These are phyloP conservation scores for Chironomus striatipennis DNA, from an alignment of 1,140 invertebrate species.

Conservation along the genomic window DNA sequence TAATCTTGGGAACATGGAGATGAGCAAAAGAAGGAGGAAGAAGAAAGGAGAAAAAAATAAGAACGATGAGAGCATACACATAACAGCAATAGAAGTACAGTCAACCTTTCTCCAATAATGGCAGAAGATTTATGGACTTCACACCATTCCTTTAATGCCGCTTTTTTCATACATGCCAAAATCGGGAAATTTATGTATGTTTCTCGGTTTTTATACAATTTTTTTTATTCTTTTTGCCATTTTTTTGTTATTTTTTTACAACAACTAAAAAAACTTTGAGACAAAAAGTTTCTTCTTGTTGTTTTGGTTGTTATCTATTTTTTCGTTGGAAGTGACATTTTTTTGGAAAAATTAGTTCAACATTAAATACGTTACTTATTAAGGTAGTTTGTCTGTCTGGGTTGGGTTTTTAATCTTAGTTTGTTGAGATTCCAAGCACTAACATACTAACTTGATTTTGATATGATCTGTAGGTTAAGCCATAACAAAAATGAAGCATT, in stretches of 20 bases:
- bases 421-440: too few species aligned
- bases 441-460: too few species aligned
- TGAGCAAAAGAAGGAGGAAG: background rate
- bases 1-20: slow-evolving; percentile 1
- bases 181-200: slow-evolving; percentile 21
- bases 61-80: background rate
- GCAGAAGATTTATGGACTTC: slow-evolving; percentile 21
- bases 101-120: slow-evolving; percentile 21
- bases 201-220: slow-evolving; percentile 10
- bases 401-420: too few species aligned
- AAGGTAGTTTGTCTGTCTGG: too few species aligned
- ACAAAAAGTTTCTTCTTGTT: background rate
- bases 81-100: background rate
- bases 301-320: background rate
- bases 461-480: too few species aligned
- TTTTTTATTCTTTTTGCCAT: background rate
- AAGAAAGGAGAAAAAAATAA: background rate
- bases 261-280: background rate
- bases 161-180: slow-evolving; percentile 7
- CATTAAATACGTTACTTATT: too few species aligned
- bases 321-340: too few species aligned
- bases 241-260: background rate
- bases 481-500: too few species aligned
- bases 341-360: too few species aligned
- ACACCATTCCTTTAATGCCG: slow-evolving; percentile 11